Evolutionary conservation across 2,888 invertebrate species (phyloP).

Genomic region (Carpatolechia fugitivella): DNA sequence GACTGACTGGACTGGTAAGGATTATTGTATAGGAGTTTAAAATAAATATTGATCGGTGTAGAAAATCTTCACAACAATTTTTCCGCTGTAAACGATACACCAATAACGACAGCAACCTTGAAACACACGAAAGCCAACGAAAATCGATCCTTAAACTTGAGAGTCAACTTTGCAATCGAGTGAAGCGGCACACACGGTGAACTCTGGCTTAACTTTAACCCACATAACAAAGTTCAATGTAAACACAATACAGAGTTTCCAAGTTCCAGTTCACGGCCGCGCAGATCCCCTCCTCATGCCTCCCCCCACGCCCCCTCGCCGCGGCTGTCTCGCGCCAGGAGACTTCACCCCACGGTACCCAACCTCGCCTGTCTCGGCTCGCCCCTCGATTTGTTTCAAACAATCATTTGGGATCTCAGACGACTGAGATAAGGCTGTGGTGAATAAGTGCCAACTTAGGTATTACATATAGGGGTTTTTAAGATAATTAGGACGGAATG

Average conservation of each 20-base stretch:
- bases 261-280: constrained; percentile 78
- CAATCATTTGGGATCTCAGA: not conserved
- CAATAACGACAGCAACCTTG: constrained; percentile 49
- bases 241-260: constrained; percentile 78
- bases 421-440: not conserved
- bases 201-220: constrained; percentile 79
- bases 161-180: constrained; percentile 73
- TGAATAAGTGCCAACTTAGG: not conserved
- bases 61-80: too few relatives aligned
- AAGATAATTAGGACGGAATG: too few relatives aligned
- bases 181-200: constrained; percentile 71
- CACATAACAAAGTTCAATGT: constrained; percentile 80
- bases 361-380: constrained; percentile 27
- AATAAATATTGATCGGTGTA: too few relatives aligned
- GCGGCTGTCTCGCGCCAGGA: constrained; percentile 6
- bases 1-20: too few relatives aligned
- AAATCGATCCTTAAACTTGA: constrained; percentile 75
- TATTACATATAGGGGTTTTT: too few relatives aligned
- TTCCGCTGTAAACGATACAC: not conserved
- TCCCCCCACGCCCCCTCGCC: constrained; percentile 20
- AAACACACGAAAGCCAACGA: constrained; percentile 73
- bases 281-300: constrained; percentile 33
- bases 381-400: constrained; percentile 23
- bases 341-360: constrained; percentile 27
- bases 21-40: too few relatives aligned